Evolutionary conservation across 1,140 invertebrate genomes (phyloP).

Genomic region (Aphis gossypii): DNA sequence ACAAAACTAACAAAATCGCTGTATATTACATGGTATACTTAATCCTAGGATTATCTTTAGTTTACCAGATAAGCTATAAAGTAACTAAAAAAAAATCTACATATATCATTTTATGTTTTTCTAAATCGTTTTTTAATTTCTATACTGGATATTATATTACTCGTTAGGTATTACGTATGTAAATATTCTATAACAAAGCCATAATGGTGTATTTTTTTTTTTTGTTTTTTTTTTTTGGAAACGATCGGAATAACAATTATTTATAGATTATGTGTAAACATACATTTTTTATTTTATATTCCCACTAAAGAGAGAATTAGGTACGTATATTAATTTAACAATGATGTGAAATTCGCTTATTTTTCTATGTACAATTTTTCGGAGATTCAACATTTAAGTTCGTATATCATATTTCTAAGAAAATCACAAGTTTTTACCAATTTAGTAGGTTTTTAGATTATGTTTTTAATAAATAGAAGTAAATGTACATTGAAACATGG

Average conservation of each 20-base stretch:
- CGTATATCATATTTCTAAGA: too few relatives aligned
- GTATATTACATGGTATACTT: background rate
- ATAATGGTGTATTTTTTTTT: background rate
- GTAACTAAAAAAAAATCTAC: background rate
- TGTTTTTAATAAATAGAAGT: too few relatives aligned
- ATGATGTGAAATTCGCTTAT: background rate
- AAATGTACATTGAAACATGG: too few relatives aligned
- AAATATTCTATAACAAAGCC: background rate
- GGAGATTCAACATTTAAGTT: too few relatives aligned
- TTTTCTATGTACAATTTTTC: too few relatives aligned
- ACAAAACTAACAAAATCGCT: background rate
- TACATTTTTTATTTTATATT: background rate
- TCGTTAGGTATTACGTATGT: background rate
- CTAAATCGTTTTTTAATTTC: constrained; percentile 13
- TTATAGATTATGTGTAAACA: background rate
- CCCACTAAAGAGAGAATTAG: background rate
- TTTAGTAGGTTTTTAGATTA: too few relatives aligned
- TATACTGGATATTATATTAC: background rate
- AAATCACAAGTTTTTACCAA: too few relatives aligned
- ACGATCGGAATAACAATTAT: background rate
- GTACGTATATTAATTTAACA: background rate
- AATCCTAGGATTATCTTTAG: background rate
- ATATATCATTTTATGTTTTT: background rate
- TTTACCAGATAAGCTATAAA: background rate
- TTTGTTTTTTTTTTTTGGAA: background rate